phyloP scores from a whole-genome alignment of 2,797 vertebrate genomes.

The Pseudocheirus occidentalis region DNA sequence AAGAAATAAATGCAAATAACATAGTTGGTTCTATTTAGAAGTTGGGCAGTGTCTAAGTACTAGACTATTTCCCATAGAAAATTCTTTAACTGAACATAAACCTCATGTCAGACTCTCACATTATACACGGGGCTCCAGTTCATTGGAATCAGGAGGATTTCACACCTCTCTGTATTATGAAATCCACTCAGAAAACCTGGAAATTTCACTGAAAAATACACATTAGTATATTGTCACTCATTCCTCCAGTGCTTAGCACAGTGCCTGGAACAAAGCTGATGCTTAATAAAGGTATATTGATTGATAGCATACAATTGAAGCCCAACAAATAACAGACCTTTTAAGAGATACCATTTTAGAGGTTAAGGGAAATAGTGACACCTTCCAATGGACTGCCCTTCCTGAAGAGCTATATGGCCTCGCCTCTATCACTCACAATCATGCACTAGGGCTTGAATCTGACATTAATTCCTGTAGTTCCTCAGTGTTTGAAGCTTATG shows the following conservation, averaged over 20 bases:
- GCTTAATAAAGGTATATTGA: neutral
- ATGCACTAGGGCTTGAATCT: neutral
- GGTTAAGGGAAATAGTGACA: neutral
- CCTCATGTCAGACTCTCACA: neutral
- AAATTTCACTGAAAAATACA: neutral
- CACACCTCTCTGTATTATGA: neutral
- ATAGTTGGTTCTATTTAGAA: neutral
- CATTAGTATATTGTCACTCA: neutral
- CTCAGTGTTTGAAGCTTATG: neutral
- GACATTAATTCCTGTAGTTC: neutral
- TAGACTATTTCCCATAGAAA: neutral
- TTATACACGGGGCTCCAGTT: neutral
- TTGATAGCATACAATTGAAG: neutral
- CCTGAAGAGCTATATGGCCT: no score
- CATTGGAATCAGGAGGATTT: neutral
- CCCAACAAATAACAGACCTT: neutral
- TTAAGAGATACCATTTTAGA: neutral
- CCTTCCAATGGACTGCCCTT: neutral
- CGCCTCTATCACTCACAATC: neutral
- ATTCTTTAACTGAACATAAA: neutral
- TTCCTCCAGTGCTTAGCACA: neutral
- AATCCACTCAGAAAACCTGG: neutral
- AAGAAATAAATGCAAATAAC: constrained; percentile 14
- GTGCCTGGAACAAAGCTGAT: neutral
- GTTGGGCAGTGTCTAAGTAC: neutral